Base-by-base conservation (phyloP, 2,888 invertebrate species). In the Drosophila flavopinicola region DNA sequence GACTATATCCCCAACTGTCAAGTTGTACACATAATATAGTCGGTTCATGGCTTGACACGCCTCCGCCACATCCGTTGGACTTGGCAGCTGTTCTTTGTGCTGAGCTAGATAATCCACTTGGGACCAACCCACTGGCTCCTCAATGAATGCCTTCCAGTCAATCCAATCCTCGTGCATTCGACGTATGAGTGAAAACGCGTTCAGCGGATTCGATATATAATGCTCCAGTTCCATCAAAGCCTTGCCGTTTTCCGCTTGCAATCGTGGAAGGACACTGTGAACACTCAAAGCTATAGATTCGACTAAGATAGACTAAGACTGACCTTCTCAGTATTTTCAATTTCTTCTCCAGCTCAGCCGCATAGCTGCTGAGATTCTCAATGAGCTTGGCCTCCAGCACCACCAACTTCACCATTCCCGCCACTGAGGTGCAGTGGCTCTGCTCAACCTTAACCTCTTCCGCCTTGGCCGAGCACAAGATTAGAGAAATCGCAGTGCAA, bases 21-120 rank as follows among this genome's bases (percentile, higher is more conserved):
- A 92, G 70, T 95, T 94, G 91, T 99, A 99, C 0, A 98, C 97
- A 77, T 95, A 95, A 90, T 99, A 98, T 2, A 99, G 93, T 30
- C 99, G 93, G 61, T 96, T 95, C 38, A 99, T 92, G 1, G 98
- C 99, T 32, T 94, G 94, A 3, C 98, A 98, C 4, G 98, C 98
- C 0, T 99, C 99, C 66, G 94, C 94, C 59, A 99, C 91, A 91
- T 99, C 99, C 88, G 97, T 97, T 56, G 95, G 93, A 0, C 94
- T 95, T 0, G 98, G 98, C 90, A 86, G 53, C 11, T 74, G 42
- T 5, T 44, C 7, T 15, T 70, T 67, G 0, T 67, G 44, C 6
- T 65, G 41, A 1, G 72, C 48, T 6, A 88, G 25, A 1, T 52
- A 54, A 6, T 9, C 3, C 0, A 33, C 6, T 6, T 41, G 30